phyloP scores from a whole-genome alignment of 1,140 invertebrate species.

The Drosophila tropicalis region DNA sequence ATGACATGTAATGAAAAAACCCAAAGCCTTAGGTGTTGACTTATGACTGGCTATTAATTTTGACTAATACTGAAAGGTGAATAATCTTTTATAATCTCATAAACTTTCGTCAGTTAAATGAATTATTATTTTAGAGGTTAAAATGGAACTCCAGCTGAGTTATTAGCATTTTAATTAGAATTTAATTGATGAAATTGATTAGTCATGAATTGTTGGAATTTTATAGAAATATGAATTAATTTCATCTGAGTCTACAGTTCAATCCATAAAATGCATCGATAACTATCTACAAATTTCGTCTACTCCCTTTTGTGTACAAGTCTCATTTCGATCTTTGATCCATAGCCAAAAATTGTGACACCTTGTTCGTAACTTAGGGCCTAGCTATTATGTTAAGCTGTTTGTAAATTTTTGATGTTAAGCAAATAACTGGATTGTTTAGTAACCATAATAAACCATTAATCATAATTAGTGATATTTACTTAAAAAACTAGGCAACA shows the following conservation, averaged over 20 bases:
- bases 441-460: constrained; percentile 2
- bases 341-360: neutral
- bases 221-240: too few relatives aligned
- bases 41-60: neutral
- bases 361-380: neutral
- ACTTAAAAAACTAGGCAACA: constrained; percentile 2
- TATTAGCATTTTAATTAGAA: neutral
- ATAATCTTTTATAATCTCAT: constrained; percentile 8
- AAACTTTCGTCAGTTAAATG: constrained; percentile 3
- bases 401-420: neutral
- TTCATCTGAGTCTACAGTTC: too few relatives aligned
- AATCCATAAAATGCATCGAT: too few relatives aligned
- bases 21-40: neutral
- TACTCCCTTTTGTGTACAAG: too few relatives aligned
- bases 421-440: constrained; percentile 27
- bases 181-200: neutral
- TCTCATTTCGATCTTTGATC: too few relatives aligned
- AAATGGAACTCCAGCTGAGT: neutral
- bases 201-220: neutral
- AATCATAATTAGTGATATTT: constrained; percentile 12
- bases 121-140: constrained; percentile 1
- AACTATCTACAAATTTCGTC: too few relatives aligned
- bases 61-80: neutral
- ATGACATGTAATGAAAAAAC: neutral
- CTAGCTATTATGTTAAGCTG: neutral